A percentile compares a stretch with the other conserved stretches of the same genome.
These are phyloP conservation scores for Copsychus sechellarum DNA, from an alignment of 2,113 vertebrate genomes.

Conservation along the genomic window DNA sequence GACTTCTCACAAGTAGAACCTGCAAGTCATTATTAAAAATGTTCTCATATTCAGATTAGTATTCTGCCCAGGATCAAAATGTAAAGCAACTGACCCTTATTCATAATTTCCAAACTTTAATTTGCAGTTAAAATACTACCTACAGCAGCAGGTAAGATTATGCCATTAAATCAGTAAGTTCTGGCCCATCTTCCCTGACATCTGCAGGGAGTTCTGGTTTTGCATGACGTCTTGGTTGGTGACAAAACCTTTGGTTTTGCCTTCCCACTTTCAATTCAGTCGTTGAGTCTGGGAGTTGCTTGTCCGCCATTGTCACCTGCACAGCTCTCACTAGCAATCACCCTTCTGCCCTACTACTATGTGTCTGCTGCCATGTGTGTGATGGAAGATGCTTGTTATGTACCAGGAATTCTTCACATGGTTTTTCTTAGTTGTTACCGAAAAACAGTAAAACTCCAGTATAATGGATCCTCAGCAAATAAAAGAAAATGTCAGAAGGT, in stretches of 20 bases:
- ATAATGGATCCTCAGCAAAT: background rate
- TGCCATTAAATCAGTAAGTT: background rate
- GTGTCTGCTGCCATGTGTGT: fast-evolving
- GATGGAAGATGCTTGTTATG: background rate
- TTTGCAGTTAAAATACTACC: background rate
- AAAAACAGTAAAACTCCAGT: background rate
- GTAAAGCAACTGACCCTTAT: background rate
- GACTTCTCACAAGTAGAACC: background rate
- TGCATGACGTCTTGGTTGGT: background rate
- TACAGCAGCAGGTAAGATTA: background rate
- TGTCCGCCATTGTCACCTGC: background rate
- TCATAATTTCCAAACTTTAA: background rate
- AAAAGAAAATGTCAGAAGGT: background rate
- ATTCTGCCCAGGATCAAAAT: background rate
- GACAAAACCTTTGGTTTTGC: background rate
- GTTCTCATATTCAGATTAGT: background rate
- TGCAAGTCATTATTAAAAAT: background rate
- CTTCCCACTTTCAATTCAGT: background rate
- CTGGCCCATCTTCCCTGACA: background rate
- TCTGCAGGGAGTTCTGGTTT: background rate
- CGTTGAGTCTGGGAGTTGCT: background rate
- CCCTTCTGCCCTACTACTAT: background rate
- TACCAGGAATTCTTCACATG: background rate
- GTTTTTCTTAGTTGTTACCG: background rate
- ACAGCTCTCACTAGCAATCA: background rate